Conservation (phyloP, 1,140 invertebrate species). For the Drosophila athabasca region DNA sequence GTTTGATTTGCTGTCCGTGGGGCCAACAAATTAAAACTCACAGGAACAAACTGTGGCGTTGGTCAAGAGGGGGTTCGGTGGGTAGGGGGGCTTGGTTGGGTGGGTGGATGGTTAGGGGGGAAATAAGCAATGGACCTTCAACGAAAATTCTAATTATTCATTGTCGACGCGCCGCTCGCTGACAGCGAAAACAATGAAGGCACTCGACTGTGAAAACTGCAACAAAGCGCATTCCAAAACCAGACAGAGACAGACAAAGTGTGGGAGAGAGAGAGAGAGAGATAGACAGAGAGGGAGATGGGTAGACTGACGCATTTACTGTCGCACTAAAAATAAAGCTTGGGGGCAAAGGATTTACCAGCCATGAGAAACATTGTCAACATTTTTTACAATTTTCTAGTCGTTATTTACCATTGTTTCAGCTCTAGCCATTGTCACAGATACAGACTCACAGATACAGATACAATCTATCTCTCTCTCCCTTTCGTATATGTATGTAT, state of each 20-base stretch:
- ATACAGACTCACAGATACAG: conserved; percentile 6
- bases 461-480: conserved; percentile 13
- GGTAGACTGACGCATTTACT: conserved; percentile 48
- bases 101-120: conserved; percentile 20
- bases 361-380: conserved; percentile 71
- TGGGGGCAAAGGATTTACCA: conserved; percentile 66
- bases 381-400: conserved; percentile 80
- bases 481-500: not conserved
- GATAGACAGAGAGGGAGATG: not conserved
- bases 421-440: conserved; percentile 42
- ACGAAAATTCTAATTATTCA: conserved; percentile 74
- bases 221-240: conserved; percentile 72
- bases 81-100: not conserved
- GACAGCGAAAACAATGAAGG: conserved; percentile 77
- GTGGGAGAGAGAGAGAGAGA: not conserved
- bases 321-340: conserved; percentile 64
- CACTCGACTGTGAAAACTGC: conserved; percentile 77
- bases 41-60: conserved; percentile 43
- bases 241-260: conserved; percentile 23
- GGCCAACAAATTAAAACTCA: conserved; percentile 46
- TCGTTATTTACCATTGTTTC: conserved; percentile 80
- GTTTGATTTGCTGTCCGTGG: conserved; percentile 39
- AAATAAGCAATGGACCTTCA: conserved; percentile 61
- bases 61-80: not conserved
- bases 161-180: conserved; percentile 71